These are phyloP conservation scores for Metalampra italica DNA, from an alignment of 2,888 invertebrate species.

Conservation along the genomic window DNA sequence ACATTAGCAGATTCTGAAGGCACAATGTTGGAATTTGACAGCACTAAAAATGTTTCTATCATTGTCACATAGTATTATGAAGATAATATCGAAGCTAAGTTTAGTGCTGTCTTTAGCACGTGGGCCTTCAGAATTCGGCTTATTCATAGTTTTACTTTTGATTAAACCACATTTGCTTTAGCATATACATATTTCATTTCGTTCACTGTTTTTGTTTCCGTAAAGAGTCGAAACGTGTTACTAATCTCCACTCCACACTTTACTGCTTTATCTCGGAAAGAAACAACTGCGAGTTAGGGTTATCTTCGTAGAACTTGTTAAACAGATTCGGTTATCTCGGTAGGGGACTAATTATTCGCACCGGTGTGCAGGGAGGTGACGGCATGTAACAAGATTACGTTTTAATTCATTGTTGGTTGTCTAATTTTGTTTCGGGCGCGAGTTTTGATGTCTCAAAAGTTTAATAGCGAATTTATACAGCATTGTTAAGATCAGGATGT, in stretches of 20 bases:
- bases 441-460: conserved; percentile 4
- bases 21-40: too few species aligned
- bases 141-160: too few species aligned
- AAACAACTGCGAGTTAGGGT: conserved; percentile 18
- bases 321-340: conserved; percentile 57
- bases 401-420: conserved; percentile 26
- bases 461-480: background rate
- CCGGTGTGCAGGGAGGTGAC: conserved; percentile 44
- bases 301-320: conserved; percentile 53
- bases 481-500: background rate
- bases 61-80: too few species aligned
- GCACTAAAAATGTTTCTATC: too few species aligned
- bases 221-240: background rate
- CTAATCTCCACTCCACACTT: conserved; percentile 2
- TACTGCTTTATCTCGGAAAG: conserved; percentile 7
- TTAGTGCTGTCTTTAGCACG: too few species aligned
- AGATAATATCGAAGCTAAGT: too few species aligned
- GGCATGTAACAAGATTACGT: conserved; percentile 40
- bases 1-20: too few species aligned
- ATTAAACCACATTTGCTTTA: too few species aligned
- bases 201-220: background rate
- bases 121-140: too few species aligned
- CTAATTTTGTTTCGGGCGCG: conserved; percentile 7
- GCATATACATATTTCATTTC: too few species aligned
- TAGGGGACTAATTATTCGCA: conserved; percentile 63